Percentiles rank a stretch among this genome's conserved stretches.
These are phyloP conservation scores for Caenorhabditis imperialis DNA, from an alignment of 2,888 invertebrate genomes.

Conservation along the genomic window DNA sequence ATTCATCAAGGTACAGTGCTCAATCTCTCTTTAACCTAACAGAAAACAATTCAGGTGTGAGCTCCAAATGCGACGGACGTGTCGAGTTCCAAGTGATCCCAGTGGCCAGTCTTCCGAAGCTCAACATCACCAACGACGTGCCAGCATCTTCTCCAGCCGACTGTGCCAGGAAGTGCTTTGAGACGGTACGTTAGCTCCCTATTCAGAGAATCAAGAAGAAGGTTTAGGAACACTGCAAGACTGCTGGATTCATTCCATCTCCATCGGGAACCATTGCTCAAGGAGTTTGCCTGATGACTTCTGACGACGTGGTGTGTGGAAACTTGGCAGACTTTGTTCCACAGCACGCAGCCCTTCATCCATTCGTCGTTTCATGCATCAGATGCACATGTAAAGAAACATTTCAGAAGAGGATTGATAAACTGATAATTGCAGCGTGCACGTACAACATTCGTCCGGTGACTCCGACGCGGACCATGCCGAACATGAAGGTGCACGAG, in stretches of 20 bases:
- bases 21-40: no score
- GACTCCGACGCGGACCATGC: slow-evolving; percentile 63
- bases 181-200: slow-evolving; percentile 52
- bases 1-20: slow-evolving; percentile 37
- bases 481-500: slow-evolving; percentile 65
- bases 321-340: slow-evolving; percentile 69
- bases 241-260: slow-evolving; percentile 76
- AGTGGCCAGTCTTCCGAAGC: slow-evolving; percentile 69
- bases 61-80: slow-evolving; percentile 66
- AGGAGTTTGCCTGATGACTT: slow-evolving; percentile 76
- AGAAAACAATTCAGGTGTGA: slow-evolving; percentile 28
- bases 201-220: neutral
- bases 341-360: slow-evolving; percentile 75
- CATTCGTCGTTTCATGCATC: slow-evolving; percentile 77
- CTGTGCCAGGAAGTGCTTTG: slow-evolving; percentile 76
- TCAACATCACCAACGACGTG: slow-evolving; percentile 77
- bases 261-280: slow-evolving; percentile 68
- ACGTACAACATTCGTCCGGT: slow-evolving; percentile 71
- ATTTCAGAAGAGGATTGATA: slow-evolving; percentile 7
- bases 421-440: slow-evolving; percentile 62
- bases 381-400: slow-evolving; percentile 75
- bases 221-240: slow-evolving; percentile 70
- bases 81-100: slow-evolving; percentile 76
- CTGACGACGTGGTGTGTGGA: slow-evolving; percentile 68
- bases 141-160: slow-evolving; percentile 76